These are phyloP conservation scores for Magallana gigas DNA, from an alignment of 1,140 invertebrate species.

Conservation along the genomic window DNA sequence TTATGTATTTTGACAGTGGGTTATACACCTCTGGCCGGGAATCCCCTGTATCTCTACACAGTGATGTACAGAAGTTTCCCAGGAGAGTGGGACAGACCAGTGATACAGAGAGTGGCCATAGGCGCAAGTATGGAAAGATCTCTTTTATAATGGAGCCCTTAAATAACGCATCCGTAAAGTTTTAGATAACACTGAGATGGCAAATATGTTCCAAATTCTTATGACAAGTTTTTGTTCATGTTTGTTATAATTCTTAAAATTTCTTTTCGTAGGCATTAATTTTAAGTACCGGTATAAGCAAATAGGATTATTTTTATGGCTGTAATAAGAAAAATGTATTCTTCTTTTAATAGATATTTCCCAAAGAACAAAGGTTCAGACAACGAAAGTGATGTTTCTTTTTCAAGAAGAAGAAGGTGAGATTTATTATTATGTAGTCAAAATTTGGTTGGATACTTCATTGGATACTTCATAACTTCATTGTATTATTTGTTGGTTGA, in stretches of 20 bases:
- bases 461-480: too few relatives aligned
- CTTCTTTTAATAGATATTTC: conserved; percentile 65
- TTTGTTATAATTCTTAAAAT: too few relatives aligned
- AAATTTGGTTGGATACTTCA: neutral
- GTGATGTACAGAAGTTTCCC: conserved; percentile 66
- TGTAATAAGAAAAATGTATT: neutral
- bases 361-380: conserved; percentile 70
- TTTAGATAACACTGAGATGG: too few relatives aligned
- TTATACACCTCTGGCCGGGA: conserved; percentile 74
- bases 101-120: conserved; percentile 72
- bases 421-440: neutral
- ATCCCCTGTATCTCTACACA: conserved; percentile 69
- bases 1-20: conserved; percentile 60
- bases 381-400: conserved; percentile 71
- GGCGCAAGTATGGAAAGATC: conserved; percentile 66
- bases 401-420: conserved; percentile 66
- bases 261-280: too few relatives aligned
- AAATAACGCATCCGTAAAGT: too few relatives aligned
- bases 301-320: too few relatives aligned
- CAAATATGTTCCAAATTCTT: too few relatives aligned
- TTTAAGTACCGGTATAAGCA: too few relatives aligned
- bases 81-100: conserved; percentile 62
- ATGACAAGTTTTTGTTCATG: too few relatives aligned
- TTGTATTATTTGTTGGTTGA: neutral
- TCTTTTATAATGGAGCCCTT: too few relatives aligned